A percentile compares a stretch with the other conserved stretches of the same genome.
Evolutionary conservation across 2,113 vertebrate species (phyloP).

Genomic region (Nerophis ophidion): DNA sequence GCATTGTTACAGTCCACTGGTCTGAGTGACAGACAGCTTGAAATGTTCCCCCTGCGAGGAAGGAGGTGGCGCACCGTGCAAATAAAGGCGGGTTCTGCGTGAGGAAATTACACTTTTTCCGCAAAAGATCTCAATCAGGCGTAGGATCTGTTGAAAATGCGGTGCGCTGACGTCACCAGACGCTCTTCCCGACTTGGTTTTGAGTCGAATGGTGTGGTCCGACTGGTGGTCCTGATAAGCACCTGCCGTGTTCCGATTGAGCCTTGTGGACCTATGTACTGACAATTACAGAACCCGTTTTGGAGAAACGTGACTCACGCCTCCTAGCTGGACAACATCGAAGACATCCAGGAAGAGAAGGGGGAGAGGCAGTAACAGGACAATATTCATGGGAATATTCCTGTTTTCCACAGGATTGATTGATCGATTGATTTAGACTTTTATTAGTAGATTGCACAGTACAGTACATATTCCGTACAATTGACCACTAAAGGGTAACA

Average conservation of each 20-base stretch:
- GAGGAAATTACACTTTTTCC: conserved; percentile 78
- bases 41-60: conserved; percentile 30
- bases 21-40: conserved; percentile 48
- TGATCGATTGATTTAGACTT: no score
- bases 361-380: conserved; percentile 6
- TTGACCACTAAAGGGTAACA: no score
- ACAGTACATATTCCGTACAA: no score
- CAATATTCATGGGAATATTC: not conserved
- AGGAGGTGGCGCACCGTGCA: conserved; percentile 24
- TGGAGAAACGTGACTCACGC: no score
- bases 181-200: conserved; percentile 43
- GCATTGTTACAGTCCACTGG: conserved; percentile 51
- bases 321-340: no score
- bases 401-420: no score
- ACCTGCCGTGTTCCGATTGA: conserved; percentile 46
- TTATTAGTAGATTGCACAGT: no score
- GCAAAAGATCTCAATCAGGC: conserved; percentile 74
- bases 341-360: not conserved
- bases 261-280: no score
- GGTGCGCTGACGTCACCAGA: conserved; percentile 41
- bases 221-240: conserved; percentile 77
- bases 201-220: conserved; percentile 64
- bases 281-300: no score
- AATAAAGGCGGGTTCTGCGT: conserved; percentile 20
- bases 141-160: conserved; percentile 76